Conservation (phyloP, 1,140 invertebrate genomes). For the Lordiphosa collinella region DNA sequence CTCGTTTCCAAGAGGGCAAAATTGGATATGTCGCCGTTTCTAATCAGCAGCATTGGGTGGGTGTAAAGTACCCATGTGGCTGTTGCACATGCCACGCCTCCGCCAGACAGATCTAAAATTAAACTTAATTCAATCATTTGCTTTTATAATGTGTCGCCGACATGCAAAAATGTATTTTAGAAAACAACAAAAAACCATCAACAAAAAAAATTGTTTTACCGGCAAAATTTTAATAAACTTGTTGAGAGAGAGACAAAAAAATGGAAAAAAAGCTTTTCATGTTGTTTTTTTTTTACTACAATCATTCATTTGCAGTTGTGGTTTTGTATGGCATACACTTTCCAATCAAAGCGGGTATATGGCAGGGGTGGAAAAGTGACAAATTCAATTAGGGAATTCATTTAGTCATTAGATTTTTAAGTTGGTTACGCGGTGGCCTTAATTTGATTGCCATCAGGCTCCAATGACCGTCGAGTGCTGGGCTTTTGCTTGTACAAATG, state of each 20-base stretch:
- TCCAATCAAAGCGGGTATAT: not conserved
- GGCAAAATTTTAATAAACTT: slow-evolving; percentile 33
- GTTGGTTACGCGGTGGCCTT: too few species aligned
- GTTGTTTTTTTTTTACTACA: slow-evolving; percentile 22
- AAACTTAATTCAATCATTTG: slow-evolving; percentile 55
- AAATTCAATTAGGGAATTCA: too few species aligned
- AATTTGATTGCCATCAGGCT: too few species aligned
- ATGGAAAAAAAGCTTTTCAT: slow-evolving; percentile 13
- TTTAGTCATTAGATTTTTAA: too few species aligned
- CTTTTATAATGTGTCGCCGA: not conserved
- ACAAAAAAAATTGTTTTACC: slow-evolving; percentile 16
- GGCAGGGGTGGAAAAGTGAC: too few species aligned
- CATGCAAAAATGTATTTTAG: slow-evolving; percentile 9
- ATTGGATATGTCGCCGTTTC: slow-evolving; percentile 62
- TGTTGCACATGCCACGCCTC: slow-evolving; percentile 1
- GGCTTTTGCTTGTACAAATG: too few species aligned
- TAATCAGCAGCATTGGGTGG: slow-evolving; percentile 42
- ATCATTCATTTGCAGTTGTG: slow-evolving; percentile 27
- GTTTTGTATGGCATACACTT: slow-evolving; percentile 9
- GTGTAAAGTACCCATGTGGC: too few species aligned
- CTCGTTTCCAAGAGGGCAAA: slow-evolving; percentile 11
- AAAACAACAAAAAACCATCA: not conserved
- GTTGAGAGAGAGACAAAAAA: slow-evolving; percentile 4
- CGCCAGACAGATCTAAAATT: slow-evolving; percentile 22
- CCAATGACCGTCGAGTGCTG: too few species aligned